Conservation (phyloP, 2,113 vertebrate genomes). For the Elephas maximus region DNA sequence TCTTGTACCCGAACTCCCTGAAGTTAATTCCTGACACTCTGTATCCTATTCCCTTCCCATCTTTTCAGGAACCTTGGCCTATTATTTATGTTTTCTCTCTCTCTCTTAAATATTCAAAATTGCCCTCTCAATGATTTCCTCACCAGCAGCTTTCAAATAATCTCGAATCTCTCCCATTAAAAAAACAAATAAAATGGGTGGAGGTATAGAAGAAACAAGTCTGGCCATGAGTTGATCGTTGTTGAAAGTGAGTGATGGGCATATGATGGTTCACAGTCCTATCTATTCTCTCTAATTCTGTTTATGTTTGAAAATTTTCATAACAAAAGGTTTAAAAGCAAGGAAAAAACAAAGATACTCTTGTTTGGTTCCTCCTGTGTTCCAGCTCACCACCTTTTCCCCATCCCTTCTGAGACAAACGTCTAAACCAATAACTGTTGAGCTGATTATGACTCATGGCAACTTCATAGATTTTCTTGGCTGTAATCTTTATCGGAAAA, state of each 20-base stretch:
- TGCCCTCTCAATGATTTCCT: not conserved
- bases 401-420: not conserved
- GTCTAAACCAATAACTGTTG: too few species aligned
- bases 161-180: not conserved
- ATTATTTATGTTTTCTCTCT: too few species aligned
- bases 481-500: too few species aligned
- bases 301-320: not conserved
- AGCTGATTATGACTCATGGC: too few species aligned
- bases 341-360: not conserved
- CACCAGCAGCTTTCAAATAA: not conserved
- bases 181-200: not conserved
- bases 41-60: fast-evolving
- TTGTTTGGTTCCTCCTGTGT: not conserved
- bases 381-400: not conserved
- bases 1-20: not conserved
- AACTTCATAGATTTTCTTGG: too few species aligned
- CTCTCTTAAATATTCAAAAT: not conserved
- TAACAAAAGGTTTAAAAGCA: not conserved
- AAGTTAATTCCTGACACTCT: fast-evolving
- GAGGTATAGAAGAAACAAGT: not conserved
- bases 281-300: not conserved
- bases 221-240: not conserved
- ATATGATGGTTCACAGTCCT: not conserved
- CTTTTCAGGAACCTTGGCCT: not conserved
- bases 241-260: not conserved